Evolutionary conservation across 2,888 invertebrate genomes (phyloP), one percentile per base, ranked within the genome.

Genomic region (Perizoma flavofasciatum): DNA sequence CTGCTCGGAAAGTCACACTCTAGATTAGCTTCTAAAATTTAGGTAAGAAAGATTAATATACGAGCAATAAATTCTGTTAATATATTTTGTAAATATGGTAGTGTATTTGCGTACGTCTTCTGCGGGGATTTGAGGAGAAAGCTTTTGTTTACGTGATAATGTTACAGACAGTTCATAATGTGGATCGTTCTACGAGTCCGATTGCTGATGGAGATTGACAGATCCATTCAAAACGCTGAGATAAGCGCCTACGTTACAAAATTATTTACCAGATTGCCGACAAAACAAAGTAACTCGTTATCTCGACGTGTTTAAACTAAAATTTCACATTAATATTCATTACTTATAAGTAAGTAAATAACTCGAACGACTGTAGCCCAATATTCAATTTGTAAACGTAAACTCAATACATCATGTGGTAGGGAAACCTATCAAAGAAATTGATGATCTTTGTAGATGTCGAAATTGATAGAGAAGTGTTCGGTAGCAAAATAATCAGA

Each of bases 401-500:
- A 75, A 77, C 74, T 79, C 75, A 82, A 86, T 88, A 84, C 86
- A 83, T 86, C 82, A 84, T 77, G 75, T 74, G 69, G 69, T 70
- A 74, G 78, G 78, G 79, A 82, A 85, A 80, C 73, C 78, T 81
- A 84, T 88, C 81, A 81, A 83, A 79, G 80, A 83, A 79, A 83
- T 85, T 84, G 79, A 86, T 87, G 86, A 81, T 83, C 75, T 77
- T 68, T 70, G 72, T 74, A 68, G 79, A 83, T 85, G 85, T 88
- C 81, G 83, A 83, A 86, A 85, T 71, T 71, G 72, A 81, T 82
- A 77, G 76, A 82, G 77, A 72, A 74, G 70, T 77, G 77, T 81
- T 83, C 86, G 76, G 88, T 89, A 88, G 89, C 89, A 74, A 83
- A 81, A 85, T 85, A 86, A 88, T 86, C 84, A 82, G 82, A 85